Conservation (phyloP, 2,888 invertebrate species). For the Sympetrum striolatum region DNA sequence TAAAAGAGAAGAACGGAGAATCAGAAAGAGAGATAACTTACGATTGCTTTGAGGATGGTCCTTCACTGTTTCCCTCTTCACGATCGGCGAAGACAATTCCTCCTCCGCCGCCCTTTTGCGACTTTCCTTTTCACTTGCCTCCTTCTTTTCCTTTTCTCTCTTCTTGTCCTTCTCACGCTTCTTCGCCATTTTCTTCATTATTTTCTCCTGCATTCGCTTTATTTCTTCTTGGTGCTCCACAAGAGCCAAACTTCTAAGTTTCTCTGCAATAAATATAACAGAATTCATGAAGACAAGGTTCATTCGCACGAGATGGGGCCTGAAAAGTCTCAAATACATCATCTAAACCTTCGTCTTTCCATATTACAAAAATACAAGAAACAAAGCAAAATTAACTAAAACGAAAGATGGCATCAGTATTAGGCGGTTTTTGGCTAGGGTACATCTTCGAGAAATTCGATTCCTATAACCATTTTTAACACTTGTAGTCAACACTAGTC, state of each 20-base stretch:
- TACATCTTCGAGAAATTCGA: too few relatives aligned
- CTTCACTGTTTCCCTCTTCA: not conserved
- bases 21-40: not conserved
- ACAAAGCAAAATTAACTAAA: too few relatives aligned
- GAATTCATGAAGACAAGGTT: not conserved
- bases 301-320: not conserved
- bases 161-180: not conserved
- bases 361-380: not conserved
- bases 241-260: not conserved
- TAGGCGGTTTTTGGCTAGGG: too few relatives aligned
- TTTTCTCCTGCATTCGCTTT: not conserved
- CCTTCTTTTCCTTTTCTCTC: not conserved
- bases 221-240: not conserved
- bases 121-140: not conserved
- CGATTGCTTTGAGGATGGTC: not conserved
- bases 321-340: not conserved
- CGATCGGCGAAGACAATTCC: not conserved
- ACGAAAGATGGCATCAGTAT: too few relatives aligned
- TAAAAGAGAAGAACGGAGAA: not conserved
- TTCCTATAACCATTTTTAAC: too few relatives aligned
- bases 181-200: not conserved
- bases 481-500: too few relatives aligned
- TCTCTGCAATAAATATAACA: not conserved
- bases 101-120: conserved; percentile 1
- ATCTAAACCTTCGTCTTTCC: not conserved